Evolutionary conservation across 1,140 invertebrate species (phyloP).

Genomic region (Meloidogyne floridensis): DNA sequence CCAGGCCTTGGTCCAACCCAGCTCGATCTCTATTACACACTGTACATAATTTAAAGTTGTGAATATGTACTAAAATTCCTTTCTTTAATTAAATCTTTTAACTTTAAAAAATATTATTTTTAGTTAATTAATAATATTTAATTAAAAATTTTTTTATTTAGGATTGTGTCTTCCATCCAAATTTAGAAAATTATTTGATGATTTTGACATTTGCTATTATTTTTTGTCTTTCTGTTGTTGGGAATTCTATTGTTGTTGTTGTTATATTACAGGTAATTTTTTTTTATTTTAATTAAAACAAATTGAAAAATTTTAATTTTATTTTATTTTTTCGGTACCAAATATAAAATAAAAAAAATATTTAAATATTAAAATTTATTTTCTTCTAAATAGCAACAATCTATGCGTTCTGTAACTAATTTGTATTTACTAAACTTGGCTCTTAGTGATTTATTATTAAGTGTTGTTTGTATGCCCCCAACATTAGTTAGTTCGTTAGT

Average conservation of each 20-base stretch:
- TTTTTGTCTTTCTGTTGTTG: conserved; percentile 53
- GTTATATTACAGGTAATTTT: conserved; percentile 53
- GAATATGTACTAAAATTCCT: no score
- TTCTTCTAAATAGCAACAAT: conserved; percentile 40
- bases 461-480: conserved; percentile 57
- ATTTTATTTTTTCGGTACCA: background rate
- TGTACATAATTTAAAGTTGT: no score
- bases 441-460: conserved; percentile 47
- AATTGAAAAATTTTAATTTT: no score
- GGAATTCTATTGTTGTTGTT: conserved; percentile 56
- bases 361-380: no score
- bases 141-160: background rate
- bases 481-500: conserved; percentile 55
- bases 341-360: no score
- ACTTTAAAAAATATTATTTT: no score
- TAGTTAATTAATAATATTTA: background rate
- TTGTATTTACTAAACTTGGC: conserved; percentile 56
- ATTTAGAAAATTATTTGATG: conserved; percentile 52
- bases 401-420: conserved; percentile 56
- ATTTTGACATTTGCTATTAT: conserved; percentile 46
- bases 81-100: no score
- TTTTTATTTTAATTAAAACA: conserved; percentile 10
- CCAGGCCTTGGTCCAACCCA: no score
- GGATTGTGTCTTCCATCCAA: conserved; percentile 30
- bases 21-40: no score